Percentiles rank a stretch among this genome's conserved stretches.
These are phyloP conservation scores for Gasterosteus aculeatus DNA, from an alignment of 2,113 vertebrate species.

Conservation along the genomic window DNA sequence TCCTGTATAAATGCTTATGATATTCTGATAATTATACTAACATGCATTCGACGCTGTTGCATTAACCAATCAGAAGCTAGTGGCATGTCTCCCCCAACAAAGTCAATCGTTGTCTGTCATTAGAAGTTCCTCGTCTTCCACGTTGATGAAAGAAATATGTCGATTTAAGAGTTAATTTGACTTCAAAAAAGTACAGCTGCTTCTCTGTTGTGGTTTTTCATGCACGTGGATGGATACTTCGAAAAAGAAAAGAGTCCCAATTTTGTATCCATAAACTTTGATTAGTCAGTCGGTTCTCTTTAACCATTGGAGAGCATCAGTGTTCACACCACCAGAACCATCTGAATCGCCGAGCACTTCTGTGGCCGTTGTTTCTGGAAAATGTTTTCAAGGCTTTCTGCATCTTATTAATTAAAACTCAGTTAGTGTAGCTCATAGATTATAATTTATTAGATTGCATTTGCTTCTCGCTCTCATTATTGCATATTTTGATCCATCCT, in stretches of 20 bases:
- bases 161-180: background rate
- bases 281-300: slow-evolving; percentile 3
- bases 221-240: background rate
- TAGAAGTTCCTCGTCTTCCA: background rate
- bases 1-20: background rate
- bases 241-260: background rate
- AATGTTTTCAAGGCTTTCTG: slow-evolving; percentile 2
- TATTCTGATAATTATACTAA: background rate
- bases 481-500: slow-evolving; percentile 69
- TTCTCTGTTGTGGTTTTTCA: background rate
- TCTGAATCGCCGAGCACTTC: background rate
- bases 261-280: background rate
- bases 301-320: background rate
- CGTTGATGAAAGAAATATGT: background rate
- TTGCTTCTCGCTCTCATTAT: slow-evolving; percentile 47
- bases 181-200: background rate
- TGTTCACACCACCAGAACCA: background rate
- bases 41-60: background rate
- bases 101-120: background rate
- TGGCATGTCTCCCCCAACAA: background rate
- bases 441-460: slow-evolving; percentile 53
- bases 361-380: background rate
- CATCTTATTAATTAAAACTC: slow-evolving; percentile 39
- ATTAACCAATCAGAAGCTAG: background rate
- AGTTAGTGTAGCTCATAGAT: slow-evolving; percentile 30